Conservation (phyloP, 2,888 invertebrate genomes). For the Linnaemya vulpina region DNA sequence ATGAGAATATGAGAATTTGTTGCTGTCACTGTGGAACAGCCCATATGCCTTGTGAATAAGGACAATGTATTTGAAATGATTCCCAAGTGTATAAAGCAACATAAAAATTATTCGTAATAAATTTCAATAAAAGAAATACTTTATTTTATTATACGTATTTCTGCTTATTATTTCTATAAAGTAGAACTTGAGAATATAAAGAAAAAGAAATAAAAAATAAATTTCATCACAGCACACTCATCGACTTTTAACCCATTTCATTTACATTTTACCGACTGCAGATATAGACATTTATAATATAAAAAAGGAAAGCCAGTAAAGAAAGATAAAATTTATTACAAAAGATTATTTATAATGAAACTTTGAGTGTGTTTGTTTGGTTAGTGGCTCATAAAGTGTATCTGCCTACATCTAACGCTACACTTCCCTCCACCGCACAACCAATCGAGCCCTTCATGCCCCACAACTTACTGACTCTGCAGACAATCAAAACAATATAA, state of each 20-base stretch:
- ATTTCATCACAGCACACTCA: conserved; percentile 24
- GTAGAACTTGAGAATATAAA: conserved; percentile 18
- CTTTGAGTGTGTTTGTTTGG: neutral
- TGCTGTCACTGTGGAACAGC: no score
- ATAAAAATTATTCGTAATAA: conserved; percentile 10
- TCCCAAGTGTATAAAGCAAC: conserved; percentile 18
- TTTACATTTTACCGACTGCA: conserved; percentile 28
- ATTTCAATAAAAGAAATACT: conserved; percentile 24
- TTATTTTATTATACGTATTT: conserved; percentile 17
- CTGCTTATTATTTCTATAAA: conserved; percentile 33
- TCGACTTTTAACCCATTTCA: conserved; percentile 50
- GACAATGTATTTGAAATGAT: neutral
- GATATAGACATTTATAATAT: conserved; percentile 13
- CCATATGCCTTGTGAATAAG: neutral
- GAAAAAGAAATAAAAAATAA: neutral
- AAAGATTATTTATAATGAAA: conserved; percentile 16
- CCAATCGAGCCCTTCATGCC: neutral
- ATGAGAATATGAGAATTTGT: no score
- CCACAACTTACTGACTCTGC: neutral
- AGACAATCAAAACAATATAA: conserved; percentile 59
- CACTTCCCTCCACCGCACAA: neutral
- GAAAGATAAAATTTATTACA: conserved; percentile 31
- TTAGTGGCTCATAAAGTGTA: conserved; percentile 39
- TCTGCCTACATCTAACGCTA: neutral
- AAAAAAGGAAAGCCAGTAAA: neutral